These are phyloP conservation scores for Chiloscyllium punctatum DNA, from an alignment of 2,797 vertebrate genomes.

Conservation along the genomic window DNA sequence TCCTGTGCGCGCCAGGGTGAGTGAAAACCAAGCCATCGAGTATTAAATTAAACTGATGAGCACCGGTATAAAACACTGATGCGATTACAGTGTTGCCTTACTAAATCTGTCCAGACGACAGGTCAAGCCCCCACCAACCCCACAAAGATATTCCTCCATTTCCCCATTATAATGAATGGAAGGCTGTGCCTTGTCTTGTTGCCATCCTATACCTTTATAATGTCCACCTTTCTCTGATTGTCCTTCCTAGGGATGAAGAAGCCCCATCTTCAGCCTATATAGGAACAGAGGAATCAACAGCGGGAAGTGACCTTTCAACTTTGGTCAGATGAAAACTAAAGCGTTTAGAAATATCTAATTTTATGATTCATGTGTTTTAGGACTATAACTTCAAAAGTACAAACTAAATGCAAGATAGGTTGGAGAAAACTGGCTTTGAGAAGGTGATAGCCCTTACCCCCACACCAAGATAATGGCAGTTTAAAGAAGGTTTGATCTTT, in stretches of 20 bases:
- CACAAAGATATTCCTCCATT: not conserved
- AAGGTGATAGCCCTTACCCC: no score
- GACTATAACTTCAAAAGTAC: no score
- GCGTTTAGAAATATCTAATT: not conserved
- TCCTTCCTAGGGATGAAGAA: not conserved
- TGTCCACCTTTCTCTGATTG: not conserved
- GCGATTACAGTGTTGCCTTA: not conserved
- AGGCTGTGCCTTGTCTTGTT: not conserved
- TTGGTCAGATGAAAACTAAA: not conserved
- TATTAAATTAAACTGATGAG: not conserved
- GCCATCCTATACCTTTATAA: not conserved
- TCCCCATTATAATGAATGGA: not conserved
- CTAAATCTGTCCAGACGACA: not conserved
- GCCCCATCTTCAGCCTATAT: not conserved
- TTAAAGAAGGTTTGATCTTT: not conserved
- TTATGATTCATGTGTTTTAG: not conserved
- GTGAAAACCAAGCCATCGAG: no score
- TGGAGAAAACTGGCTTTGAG: not conserved
- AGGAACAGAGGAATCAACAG: no score
- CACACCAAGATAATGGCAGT: not conserved
- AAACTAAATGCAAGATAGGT: not conserved
- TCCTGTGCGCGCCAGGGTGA: not conserved
- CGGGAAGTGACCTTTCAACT: not conserved
- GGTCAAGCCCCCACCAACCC: not conserved
- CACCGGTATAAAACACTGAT: not conserved